These are phyloP conservation scores for Gymnosoma rotundatum DNA, from an alignment of 2,888 invertebrate species.

Conservation along the genomic window DNA sequence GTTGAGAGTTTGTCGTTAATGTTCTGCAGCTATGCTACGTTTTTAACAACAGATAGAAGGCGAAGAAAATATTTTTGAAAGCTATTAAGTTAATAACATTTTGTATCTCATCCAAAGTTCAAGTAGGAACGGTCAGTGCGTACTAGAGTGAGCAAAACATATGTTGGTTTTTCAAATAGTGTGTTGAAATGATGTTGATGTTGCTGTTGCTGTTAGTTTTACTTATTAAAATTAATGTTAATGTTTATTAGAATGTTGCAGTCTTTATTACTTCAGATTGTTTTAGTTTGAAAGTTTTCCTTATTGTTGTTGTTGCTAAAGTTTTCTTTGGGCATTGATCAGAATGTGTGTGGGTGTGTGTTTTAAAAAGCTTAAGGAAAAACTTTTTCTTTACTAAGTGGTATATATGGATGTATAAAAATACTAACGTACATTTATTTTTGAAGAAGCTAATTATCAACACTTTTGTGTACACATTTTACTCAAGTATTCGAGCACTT, in stretches of 20 bases:
- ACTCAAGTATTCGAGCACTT: conserved; percentile 5
- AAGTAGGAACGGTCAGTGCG: not conserved
- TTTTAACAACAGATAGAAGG: too few species aligned
- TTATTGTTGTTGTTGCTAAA: conserved; percentile 19
- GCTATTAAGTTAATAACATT: conserved; percentile 52
- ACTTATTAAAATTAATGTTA: conserved; percentile 66
- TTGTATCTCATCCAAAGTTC: conserved; percentile 15
- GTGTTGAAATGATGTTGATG: conserved; percentile 19
- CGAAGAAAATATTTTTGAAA: not conserved
- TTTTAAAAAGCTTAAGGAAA: conserved; percentile 74
- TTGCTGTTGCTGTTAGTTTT: not conserved
- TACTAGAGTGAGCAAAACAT: not conserved
- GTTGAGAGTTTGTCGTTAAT: too few species aligned
- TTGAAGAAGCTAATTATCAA: conserved; percentile 63
- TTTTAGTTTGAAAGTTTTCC: conserved; percentile 6
- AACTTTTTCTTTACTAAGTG: conserved; percentile 47
- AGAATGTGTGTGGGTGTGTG: conserved; percentile 54
- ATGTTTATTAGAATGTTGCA: conserved; percentile 42
- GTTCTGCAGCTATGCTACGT: too few species aligned
- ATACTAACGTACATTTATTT: conserved; percentile 22
- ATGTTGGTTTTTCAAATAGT: not conserved
- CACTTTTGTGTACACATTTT: conserved; percentile 60
- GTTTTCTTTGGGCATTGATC: conserved; percentile 56
- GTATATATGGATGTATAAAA: not conserved
- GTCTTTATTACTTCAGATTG: conserved; percentile 44